Evolutionary conservation across 2,113 vertebrate species (phyloP).

Genomic region (Vulpes lagopus): DNA sequence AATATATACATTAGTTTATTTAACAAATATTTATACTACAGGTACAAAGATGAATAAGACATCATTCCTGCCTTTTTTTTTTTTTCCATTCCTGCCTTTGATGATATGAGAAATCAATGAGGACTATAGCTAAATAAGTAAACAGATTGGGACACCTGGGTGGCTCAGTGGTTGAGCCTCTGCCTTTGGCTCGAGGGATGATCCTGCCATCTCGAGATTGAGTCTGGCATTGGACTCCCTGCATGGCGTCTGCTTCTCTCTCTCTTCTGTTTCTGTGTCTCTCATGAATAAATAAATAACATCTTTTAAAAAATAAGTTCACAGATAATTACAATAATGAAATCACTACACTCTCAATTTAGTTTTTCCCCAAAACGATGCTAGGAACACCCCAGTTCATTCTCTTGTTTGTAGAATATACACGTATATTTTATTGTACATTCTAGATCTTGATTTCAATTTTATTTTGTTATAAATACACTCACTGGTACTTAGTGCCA

Average conservation of each 20-base stretch:
- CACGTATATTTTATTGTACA: conserved; percentile 26
- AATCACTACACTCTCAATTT: background rate
- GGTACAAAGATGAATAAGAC: background rate
- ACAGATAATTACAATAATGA: background rate
- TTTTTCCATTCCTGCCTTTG: background rate
- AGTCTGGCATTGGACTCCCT: too few relatives aligned
- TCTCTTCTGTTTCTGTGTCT: too few relatives aligned
- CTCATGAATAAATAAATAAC: too few relatives aligned
- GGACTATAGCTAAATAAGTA: background rate
- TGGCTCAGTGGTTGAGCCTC: too few relatives aligned
- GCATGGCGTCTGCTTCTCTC: too few relatives aligned
- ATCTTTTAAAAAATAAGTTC: too few relatives aligned
- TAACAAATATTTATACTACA: conserved; percentile 45
- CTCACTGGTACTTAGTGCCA: background rate
- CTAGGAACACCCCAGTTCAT: background rate
- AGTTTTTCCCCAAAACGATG: conserved; percentile 13
- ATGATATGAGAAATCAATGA: background rate
- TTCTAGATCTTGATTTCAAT: conserved; percentile 25
- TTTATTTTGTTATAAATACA: conserved; percentile 12
- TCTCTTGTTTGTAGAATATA: conserved; percentile 32
- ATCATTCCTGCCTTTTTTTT: background rate
- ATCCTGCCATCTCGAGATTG: too few relatives aligned
- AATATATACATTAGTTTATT: background rate
- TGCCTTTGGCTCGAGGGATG: too few relatives aligned
- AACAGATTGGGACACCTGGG: background rate